These are phyloP conservation scores for Bombyx huttoni DNA, from an alignment of 2,888 invertebrate species.

Conservation along the genomic window DNA sequence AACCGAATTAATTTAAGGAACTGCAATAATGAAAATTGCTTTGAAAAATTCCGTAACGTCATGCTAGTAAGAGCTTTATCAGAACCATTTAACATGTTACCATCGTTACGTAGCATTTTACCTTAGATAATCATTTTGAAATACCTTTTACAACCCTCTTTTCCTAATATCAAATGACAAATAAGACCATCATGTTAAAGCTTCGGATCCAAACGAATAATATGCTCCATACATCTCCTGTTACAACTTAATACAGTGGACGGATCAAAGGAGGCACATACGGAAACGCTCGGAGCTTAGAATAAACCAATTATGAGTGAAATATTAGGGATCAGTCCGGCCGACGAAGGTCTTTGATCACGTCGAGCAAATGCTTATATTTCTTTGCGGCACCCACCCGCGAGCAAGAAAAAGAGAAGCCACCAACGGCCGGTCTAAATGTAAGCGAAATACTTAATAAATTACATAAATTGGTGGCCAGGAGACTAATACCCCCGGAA, in stretches of 20 bases:
- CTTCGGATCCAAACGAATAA: conserved; percentile 58
- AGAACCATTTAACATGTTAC: background rate
- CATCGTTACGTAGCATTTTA: background rate
- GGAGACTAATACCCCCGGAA: conserved; percentile 63
- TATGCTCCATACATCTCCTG: conserved; percentile 56
- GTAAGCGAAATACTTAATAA: conserved; percentile 64
- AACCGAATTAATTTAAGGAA: too few species aligned
- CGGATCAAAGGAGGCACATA: conserved; percentile 66
- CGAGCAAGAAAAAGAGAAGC: conserved; percentile 46
- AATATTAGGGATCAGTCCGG: conserved; percentile 69
- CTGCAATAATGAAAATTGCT: too few species aligned
- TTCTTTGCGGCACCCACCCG: conserved; percentile 41
- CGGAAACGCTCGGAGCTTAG: conserved; percentile 65
- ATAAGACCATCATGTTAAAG: conserved; percentile 48
- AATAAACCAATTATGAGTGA: conserved; percentile 73
- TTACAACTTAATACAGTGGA: conserved; percentile 63
- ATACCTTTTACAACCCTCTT: conserved; percentile 8
- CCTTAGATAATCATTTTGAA: conserved; percentile 1
- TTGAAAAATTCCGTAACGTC: too few species aligned
- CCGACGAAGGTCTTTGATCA: conserved; percentile 62
- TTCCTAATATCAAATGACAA: conserved; percentile 26
- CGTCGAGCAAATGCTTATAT: conserved; percentile 46
- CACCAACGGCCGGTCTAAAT: conserved; percentile 43
- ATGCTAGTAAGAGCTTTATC: conserved; percentile 10
- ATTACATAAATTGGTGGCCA: conserved; percentile 65